A percentile compares a stretch with the other conserved stretches of the same genome.
phyloP scores from a whole-genome alignment of 2,113 vertebrate species.

The Ameiurus melas region DNA sequence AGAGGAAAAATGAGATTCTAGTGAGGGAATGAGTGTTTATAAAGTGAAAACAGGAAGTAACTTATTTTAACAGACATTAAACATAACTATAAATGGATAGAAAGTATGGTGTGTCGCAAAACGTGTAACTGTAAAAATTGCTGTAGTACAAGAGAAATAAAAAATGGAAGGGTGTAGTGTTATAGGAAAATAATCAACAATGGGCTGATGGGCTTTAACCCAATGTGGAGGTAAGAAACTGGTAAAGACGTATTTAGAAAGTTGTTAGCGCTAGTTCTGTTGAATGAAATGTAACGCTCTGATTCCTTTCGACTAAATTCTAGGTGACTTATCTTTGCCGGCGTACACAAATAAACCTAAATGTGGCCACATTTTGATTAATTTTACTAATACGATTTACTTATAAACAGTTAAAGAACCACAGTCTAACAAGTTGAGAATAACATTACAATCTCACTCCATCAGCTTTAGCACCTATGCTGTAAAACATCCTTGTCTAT shows the following conservation, averaged over 20 bases:
- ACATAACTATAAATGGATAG: not conserved
- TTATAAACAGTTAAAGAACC: not conserved
- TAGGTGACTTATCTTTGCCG: not conserved
- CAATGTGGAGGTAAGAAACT: not conserved
- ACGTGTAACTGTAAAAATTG: not conserved
- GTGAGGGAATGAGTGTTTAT: not conserved
- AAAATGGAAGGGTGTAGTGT: not conserved
- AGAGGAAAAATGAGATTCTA: not conserved
- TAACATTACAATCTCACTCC: constrained; percentile 26
- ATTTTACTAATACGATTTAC: not conserved
- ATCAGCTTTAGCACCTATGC: constrained; percentile 35
- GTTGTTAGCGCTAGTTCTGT: not conserved
- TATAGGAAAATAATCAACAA: not conserved
- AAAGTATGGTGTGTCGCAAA: not conserved
- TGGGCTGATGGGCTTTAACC: not conserved
- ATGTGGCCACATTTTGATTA: not conserved
- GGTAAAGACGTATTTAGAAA: not conserved
- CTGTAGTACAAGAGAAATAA: not conserved
- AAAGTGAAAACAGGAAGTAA: not conserved
- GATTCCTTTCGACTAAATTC: not conserved
- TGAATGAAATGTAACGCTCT: not conserved
- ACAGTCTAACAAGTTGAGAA: constrained; percentile 12
- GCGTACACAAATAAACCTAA: not conserved
- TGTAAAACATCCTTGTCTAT: constrained; percentile 27
- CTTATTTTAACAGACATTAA: not conserved